Conservation (phyloP, 2,888 invertebrate species). For the Brenthis daphne region DNA sequence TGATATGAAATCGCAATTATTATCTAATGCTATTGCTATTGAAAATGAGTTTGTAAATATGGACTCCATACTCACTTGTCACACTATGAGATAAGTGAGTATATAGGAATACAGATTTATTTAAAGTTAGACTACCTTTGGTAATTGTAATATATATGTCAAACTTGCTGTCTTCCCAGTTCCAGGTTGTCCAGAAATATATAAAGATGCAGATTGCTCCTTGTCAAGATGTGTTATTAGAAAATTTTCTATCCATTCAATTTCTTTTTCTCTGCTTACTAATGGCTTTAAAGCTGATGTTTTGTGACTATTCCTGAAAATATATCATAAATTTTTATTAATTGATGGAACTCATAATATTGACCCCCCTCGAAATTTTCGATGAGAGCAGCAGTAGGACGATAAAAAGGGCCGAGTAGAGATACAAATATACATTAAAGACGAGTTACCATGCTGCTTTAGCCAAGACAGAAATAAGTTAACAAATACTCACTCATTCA, state of each 20-base stretch:
- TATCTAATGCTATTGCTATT: too few species aligned
- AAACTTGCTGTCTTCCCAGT: slow-evolving; percentile 97
- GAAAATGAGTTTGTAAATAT: not conserved
- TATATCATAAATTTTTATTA: too few species aligned
- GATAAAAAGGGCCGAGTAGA: too few species aligned
- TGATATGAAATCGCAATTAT: not conserved
- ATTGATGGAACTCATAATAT: too few species aligned
- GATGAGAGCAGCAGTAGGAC: too few species aligned
- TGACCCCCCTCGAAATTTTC: too few species aligned
- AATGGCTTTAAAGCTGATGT: slow-evolving; percentile 53
- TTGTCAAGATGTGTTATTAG: slow-evolving; percentile 85
- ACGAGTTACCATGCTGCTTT: too few species aligned
- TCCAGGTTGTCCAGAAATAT: slow-evolving; percentile 98
- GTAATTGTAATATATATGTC: slow-evolving; percentile 85
- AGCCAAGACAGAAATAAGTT: too few species aligned
- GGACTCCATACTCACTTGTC: too few species aligned
- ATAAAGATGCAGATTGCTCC: slow-evolving; percentile 89
- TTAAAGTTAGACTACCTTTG: slow-evolving; percentile 74
- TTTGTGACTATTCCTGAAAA: slow-evolving; percentile 6
- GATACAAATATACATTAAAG: too few species aligned
- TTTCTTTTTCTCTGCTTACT: slow-evolving; percentile 92
- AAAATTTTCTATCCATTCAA: slow-evolving; percentile 85
- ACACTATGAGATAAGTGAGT: too few species aligned
- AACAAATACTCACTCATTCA: slow-evolving; percentile 20
- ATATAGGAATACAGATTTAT: not conserved